Evolutionary conservation across 1,140 invertebrate genomes (phyloP), one percentile per base, ranked within the genome.

Genomic region (Vanessa atalanta): DNA sequence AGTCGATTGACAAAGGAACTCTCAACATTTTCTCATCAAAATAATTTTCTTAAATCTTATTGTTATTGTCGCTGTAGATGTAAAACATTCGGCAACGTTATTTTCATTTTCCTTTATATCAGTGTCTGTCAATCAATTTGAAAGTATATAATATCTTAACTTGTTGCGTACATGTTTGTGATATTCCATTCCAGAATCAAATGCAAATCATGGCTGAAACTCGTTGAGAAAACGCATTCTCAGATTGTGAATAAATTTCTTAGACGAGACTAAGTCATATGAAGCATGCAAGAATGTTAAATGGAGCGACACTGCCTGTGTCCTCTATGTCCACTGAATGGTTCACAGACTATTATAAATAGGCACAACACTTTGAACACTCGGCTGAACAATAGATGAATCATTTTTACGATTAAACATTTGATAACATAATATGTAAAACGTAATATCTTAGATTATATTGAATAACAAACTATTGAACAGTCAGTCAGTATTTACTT

Each of bases 251-350:
- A 71, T 74, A 72, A 43, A 43, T 78, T 76, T 81, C 72, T 81
- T 71, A 72, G 68, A 70, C 61, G 77, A 73, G 76, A 68, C 65
- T 71, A 60, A 71, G 72, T 76, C 57, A 76, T 73, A 72, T 75
- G 79, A 73, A 74, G 77, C 76, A 77, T 81, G 73, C 75, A 73
- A 77, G 75, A 61, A 73, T 81, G 78, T 75, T 79, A 70, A 89
- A 85, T 87, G 86, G 84, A 88, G 84, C 85, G 85, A 72, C 70
- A 74, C 77, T 70, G 78, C 65, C 79, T 47, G 61, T 73, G 85
- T 82, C 86, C 86, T 86, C 86, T 69, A 85, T 90, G 83, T 81
- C 86, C 87, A 87, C 68, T 88, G 81, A 88, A 87, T 87, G 83
- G 81, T 86, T 82, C 80, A 77, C 77, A 79, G 77, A 77, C 81